Percentiles rank a stretch among this genome's conserved stretches.
Conservation (phyloP, 2,113 vertebrate genomes). For the Lamprotornis superbus region DNA sequence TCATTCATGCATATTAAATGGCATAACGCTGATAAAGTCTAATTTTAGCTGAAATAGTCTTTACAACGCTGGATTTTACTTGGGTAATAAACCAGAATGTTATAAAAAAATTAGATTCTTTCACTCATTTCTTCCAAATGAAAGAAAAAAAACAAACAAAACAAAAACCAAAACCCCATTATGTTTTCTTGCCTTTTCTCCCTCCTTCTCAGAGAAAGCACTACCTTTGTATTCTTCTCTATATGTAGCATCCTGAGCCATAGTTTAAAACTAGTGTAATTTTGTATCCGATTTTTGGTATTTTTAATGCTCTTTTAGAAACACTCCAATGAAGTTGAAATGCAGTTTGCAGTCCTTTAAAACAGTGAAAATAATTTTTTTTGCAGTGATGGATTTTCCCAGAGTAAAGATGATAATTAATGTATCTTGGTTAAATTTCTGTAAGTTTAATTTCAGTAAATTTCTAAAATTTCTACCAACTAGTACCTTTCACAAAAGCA, state of each 20-base stretch:
- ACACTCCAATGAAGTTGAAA: slow-evolving; percentile 41
- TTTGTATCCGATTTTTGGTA: background rate
- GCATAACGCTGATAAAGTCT: background rate
- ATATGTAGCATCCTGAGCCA: slow-evolving; percentile 8
- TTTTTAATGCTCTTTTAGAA: slow-evolving; percentile 7
- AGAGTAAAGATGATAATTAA: background rate
- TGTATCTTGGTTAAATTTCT: slow-evolving; percentile 17
- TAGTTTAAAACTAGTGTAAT: slow-evolving; percentile 50
- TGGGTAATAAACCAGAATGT: background rate
- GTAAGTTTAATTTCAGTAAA: background rate
- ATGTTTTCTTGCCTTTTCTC: background rate
- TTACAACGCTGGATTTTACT: background rate
- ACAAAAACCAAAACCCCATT: background rate
- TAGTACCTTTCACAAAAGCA: background rate
- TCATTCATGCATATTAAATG: background rate
- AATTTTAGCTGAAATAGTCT: slow-evolving; percentile 4
- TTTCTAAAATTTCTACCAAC: background rate
- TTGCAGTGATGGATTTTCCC: background rate
- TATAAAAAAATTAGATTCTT: background rate
- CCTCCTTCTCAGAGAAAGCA: background rate
- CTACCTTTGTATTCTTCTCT: background rate
- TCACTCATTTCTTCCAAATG: background rate
- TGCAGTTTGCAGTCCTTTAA: slow-evolving; percentile 43
- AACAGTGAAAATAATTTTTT: slow-evolving; percentile 7
- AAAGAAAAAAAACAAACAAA: background rate